A percentile compares a stretch with the other conserved stretches of the same genome.
These are phyloP conservation scores for Pseudonaja textilis DNA, from an alignment of 2,113 vertebrate genomes.

Conservation along the genomic window DNA sequence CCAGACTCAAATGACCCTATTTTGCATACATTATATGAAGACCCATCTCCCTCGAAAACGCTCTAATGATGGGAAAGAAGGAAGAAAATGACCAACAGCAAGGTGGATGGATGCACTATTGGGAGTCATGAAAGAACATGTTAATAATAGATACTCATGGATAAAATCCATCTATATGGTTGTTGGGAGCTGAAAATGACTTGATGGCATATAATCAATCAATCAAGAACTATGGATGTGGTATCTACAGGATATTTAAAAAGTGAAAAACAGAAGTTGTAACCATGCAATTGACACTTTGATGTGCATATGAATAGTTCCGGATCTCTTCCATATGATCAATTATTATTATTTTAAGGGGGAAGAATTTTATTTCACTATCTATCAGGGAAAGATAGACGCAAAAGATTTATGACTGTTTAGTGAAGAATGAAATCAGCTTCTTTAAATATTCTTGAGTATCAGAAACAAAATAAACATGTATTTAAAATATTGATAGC, in stretches of 20 bases:
- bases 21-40: neutral
- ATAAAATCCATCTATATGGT: neutral
- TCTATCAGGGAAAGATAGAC: conserved; percentile 41
- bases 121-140: neutral
- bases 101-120: neutral
- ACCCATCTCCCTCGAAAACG: neutral
- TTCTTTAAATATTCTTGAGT: conserved; percentile 56
- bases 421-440: conserved; percentile 55
- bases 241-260: neutral
- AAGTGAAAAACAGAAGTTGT: neutral
- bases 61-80: neutral
- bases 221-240: neutral
- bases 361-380: neutral
- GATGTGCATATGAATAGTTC: neutral
- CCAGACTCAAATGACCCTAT: neutral
- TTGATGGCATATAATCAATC: neutral
- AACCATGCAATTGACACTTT: neutral
- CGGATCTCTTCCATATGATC: neutral
- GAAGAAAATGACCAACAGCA: neutral
- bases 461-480: conserved; percentile 3
- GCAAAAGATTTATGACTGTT: conserved; percentile 51
- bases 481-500: conserved; percentile 40
- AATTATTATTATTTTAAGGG: neutral
- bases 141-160: neutral
- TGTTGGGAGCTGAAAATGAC: neutral